Conservation (phyloP, 2,888 invertebrate species). For the Spisula subtruncata region DNA sequence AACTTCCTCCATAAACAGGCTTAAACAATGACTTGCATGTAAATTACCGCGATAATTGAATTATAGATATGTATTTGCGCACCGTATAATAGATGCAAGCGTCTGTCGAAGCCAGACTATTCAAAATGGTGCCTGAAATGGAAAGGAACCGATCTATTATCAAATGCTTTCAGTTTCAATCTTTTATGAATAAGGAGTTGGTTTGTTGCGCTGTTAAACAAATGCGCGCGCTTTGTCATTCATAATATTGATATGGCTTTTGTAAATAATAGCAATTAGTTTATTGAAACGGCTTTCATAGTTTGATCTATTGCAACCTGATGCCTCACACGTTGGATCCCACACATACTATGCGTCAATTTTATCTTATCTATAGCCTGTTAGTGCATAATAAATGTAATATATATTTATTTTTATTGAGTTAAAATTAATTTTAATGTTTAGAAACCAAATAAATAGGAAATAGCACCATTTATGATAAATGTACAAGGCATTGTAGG, state of each 20-base stretch:
- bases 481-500: too few species aligned
- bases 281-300: background rate
- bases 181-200: background rate
- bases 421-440: too few species aligned
- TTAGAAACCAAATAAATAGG: background rate
- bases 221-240: background rate
- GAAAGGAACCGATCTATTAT: too few species aligned
- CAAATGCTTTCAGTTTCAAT: too few species aligned
- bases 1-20: background rate
- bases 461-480: too few species aligned
- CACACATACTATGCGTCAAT: background rate
- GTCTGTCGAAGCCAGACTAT: background rate
- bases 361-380: too few species aligned
- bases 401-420: background rate
- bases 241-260: background rate
- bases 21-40: background rate
- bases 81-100: slow-evolving; percentile 18
- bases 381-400: too few species aligned
- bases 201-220: background rate
- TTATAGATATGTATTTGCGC: background rate
- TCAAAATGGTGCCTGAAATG: background rate
- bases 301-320: background rate
- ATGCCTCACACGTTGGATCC: background rate
- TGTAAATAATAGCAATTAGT: background rate
- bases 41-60: slow-evolving; percentile 2